Base-by-base conservation (phyloP, 2,888 invertebrate genomes). In the Brassicogethes aeneus region DNA sequence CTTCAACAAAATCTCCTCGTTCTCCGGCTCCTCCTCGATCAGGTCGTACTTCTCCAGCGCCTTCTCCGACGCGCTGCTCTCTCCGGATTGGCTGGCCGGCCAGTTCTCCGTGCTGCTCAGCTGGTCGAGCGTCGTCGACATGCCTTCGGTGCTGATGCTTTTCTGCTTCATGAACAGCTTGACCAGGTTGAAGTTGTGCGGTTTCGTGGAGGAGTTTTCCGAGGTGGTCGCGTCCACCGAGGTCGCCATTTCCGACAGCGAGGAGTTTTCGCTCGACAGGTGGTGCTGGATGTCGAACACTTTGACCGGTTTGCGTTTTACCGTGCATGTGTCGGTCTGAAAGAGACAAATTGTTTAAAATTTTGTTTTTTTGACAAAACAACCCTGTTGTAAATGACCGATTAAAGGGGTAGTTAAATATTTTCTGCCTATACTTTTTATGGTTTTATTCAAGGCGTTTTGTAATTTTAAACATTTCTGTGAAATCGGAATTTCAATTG, bases 141-240 rank as follows among this genome's bases (percentile, higher is more conserved):
- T 74, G 3, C 64, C 81, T 64, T 87, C 86, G 40, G 80, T 81
- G 51, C 86, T 85, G 70, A 79, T 79, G 63, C 87, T 88, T 65
- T 88, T 88, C 62, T 90, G 90, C 65, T 90, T 89, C 76, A 91
- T 90, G 61, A 90, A 91, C 50, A 90, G 72, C 66, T 86, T 86
- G 33, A 91, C 86, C 59, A 91, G 75, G 67, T 83, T 90, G 64
- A 90, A 81, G 52, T 84, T 79, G 53, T 79, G 75, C 42, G 58
- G 58, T 50, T 56, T 61, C 43, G 52, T 59, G 38, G 48, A 50
- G 12, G 44, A 41, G 41, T 53, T 55, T 17, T 59, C 61, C 35
- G 59, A 60, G 37, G 57, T 60, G 38, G 58, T 62, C 2, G 57
- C 61, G 42, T 69, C 67, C 2, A 66, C 56, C 2, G 68, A 68